Evolutionary conservation across 2,113 vertebrate genomes (phyloP).

Genomic region (Origma solitaria): DNA sequence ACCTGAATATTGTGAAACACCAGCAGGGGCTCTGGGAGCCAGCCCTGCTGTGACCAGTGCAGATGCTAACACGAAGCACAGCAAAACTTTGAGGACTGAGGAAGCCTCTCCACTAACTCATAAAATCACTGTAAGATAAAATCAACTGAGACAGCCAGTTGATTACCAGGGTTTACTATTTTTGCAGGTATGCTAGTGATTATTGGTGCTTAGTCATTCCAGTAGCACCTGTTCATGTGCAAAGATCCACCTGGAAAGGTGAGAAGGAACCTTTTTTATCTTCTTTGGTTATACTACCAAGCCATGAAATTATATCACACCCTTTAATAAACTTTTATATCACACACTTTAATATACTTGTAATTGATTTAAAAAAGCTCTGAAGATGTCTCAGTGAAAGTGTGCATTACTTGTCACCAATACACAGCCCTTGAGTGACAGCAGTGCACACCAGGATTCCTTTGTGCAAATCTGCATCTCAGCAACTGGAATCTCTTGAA

Average conservation of each 20-base stretch:
- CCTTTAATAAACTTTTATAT: slow-evolving; percentile 34
- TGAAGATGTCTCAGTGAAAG: background rate
- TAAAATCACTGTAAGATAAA: background rate
- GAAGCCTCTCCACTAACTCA: background rate
- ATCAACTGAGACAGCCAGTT: background rate
- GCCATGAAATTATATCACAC: background rate
- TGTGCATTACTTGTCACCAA: background rate
- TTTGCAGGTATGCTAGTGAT: background rate
- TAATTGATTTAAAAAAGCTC: background rate
- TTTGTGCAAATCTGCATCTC: background rate
- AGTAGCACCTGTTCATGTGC: background rate
- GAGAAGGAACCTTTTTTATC: background rate
- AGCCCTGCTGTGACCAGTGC: accelerated
- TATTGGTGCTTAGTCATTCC: background rate
- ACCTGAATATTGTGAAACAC: background rate
- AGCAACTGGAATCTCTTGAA: background rate
- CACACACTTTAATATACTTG: slow-evolving; percentile 40
- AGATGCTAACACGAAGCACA: background rate
- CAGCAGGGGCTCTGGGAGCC: background rate
- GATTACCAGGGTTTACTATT: background rate
- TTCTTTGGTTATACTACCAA: background rate
- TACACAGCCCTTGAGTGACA: background rate
- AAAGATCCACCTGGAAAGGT: background rate
- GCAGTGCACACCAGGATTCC: background rate
- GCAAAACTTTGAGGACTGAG: background rate